These are phyloP conservation scores for Talpa occidentalis DNA, from an alignment of 2,113 vertebrate genomes.

Conservation along the genomic window DNA sequence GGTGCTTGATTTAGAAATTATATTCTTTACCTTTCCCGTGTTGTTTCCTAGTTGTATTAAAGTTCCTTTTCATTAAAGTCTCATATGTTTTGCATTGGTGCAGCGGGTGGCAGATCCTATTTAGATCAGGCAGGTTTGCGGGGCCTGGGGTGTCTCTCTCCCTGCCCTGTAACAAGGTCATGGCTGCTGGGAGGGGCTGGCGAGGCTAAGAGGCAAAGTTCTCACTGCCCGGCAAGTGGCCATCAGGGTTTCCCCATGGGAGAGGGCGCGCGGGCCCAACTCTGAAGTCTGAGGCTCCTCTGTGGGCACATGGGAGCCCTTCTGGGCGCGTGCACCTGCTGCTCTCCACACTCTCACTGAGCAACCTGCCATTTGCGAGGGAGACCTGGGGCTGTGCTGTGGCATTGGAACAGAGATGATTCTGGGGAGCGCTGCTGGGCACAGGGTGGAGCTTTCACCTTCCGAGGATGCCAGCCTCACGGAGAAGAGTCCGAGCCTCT, in stretches of 20 bases:
- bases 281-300: constrained; percentile 12
- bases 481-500: background rate
- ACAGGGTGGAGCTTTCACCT: too few species aligned
- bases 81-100: too few species aligned
- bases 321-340: constrained; percentile 46
- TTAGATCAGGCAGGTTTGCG: too few species aligned
- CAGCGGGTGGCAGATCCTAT: too few species aligned
- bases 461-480: background rate
- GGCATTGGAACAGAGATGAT: background rate
- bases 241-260: background rate
- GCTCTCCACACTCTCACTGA: constrained; percentile 18
- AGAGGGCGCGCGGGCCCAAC: constrained; percentile 39
- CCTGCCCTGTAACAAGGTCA: background rate
- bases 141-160: too few species aligned
- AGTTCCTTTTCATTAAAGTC: too few species aligned
- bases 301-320: constrained; percentile 52
- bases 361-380: constrained; percentile 16
- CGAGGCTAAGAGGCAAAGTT: background rate
- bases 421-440: accelerated
- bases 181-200: background rate
- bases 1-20: too few species aligned
- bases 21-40: too few species aligned
- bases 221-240: background rate
- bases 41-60: too few species aligned
- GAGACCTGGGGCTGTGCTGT: accelerated